Evolutionary conservation across 2,113 vertebrate genomes (phyloP).

Genomic region (Rhinichthys klamathensis): DNA sequence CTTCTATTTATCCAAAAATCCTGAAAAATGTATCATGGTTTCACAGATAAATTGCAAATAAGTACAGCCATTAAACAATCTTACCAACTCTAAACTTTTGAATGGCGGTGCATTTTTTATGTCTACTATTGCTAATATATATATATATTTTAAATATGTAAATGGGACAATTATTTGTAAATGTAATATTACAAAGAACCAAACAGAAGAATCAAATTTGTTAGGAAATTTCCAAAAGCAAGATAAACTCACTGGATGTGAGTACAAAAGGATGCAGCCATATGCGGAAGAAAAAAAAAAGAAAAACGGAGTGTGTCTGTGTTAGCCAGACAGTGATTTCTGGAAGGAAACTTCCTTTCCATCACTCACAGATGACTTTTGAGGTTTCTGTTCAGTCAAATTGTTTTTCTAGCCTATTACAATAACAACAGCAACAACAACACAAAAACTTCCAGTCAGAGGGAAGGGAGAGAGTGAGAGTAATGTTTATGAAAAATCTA

Average conservation of each 20-base stretch:
- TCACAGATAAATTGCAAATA: no score
- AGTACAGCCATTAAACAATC: neutral
- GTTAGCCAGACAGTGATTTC: conserved; percentile 20
- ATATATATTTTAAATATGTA: no score
- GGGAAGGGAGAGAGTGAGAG: neutral
- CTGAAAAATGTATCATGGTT: no score
- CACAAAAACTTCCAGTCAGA: conserved; percentile 14
- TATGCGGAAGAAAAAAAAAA: neutral
- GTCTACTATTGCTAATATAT: neutral
- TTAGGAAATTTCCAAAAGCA: conserved; percentile 2
- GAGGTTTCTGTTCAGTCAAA: conserved; percentile 28
- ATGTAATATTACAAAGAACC: neutral
- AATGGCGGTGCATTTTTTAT: neutral
- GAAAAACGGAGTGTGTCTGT: neutral
- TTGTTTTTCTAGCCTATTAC: conserved; percentile 21
- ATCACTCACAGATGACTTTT: conserved; percentile 21
- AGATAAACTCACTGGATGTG: neutral
- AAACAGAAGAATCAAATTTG: neutral
- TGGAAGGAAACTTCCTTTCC: conserved; percentile 35
- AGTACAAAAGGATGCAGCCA: neutral
- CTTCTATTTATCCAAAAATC: no score
- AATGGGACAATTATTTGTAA: neutral
- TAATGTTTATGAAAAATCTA: conserved; percentile 25
- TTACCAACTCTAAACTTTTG: neutral
- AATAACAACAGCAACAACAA: conserved; percentile 23